A percentile compares a stretch with the other conserved stretches of the same genome.
phyloP scores from a whole-genome alignment of 1,140 invertebrate genomes.

The Zeugodacus cucurbitae region DNA sequence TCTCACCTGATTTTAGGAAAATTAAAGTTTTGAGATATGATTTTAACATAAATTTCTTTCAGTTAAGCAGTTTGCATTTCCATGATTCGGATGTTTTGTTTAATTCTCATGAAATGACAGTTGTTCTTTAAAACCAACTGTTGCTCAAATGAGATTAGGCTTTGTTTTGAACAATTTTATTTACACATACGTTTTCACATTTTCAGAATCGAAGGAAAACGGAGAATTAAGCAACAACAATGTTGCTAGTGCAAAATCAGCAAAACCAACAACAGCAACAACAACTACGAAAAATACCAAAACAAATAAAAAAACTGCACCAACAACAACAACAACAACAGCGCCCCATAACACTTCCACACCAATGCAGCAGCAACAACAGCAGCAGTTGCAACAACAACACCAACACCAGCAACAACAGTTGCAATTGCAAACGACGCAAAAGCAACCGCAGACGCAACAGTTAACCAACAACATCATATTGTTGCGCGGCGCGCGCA shows the following conservation, averaged over 20 bases:
- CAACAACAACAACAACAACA: constrained; percentile 47
- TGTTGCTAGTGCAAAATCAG: not conserved
- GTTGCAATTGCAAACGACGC: constrained; percentile 46
- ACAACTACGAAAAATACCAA: not conserved
- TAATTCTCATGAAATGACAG: no score
- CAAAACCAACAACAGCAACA: not conserved
- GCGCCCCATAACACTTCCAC: constrained; percentile 53
- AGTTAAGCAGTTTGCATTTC: no score
- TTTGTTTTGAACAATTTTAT: no score
- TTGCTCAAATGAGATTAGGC: no score
- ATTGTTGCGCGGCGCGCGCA: constrained; percentile 63
- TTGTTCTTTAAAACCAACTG: no score
- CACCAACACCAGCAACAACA: constrained; percentile 50
- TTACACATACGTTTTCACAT: not conserved
- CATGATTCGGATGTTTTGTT: no score
- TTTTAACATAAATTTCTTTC: no score
- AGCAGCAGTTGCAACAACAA: constrained; percentile 47
- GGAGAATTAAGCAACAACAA: constrained; percentile 35
- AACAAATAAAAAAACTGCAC: not conserved
- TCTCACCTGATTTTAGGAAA: no score
- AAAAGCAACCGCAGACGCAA: constrained; percentile 45
- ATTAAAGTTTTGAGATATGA: no score
- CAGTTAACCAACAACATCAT: constrained; percentile 63
- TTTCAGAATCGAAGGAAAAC: constrained; percentile 32
- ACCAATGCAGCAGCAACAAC: constrained; percentile 58